Conservation (phyloP, 2,888 invertebrate species). For the Magallana nippona region DNA sequence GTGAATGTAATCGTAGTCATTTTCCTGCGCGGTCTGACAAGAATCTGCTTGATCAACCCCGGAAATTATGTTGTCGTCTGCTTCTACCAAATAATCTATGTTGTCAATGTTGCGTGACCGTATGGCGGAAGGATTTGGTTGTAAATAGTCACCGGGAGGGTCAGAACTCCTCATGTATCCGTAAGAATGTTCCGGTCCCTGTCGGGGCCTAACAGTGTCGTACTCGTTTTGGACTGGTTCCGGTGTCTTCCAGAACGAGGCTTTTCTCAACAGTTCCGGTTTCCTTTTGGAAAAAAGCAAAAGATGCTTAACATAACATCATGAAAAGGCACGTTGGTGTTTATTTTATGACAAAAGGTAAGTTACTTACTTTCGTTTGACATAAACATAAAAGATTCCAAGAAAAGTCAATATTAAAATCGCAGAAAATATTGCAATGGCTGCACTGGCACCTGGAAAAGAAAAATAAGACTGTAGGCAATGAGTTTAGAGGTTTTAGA, state of each 20-base stretch:
- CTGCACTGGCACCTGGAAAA: not conserved
- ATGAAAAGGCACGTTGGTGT: no score
- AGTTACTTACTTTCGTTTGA: constrained; percentile 1
- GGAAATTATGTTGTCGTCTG: constrained; percentile 1
- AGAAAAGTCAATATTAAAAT: not conserved
- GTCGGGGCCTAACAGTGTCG: not conserved
- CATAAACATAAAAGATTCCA: not conserved
- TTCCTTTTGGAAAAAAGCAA: not conserved
- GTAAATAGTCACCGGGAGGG: not conserved
- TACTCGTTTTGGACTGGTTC: constrained; percentile 14
- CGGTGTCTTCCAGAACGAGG: constrained; percentile 3
- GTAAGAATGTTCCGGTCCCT: constrained; percentile 8
- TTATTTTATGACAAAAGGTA: not conserved
- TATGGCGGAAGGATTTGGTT: constrained; percentile 24
- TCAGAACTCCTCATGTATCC: not conserved
- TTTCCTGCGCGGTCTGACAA: not conserved
- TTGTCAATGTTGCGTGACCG: constrained; percentile 13
- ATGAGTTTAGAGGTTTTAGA: no score
- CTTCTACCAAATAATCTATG: constrained; percentile 25
- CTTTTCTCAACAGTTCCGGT: constrained; percentile 4
- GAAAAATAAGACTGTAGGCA: not conserved
- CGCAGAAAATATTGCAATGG: not conserved
- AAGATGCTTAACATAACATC: not conserved
- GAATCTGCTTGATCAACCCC: not conserved
- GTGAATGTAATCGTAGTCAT: constrained; percentile 18